Conservation (phyloP, 2,888 invertebrate species). For the Ernsta delagoae region DNA sequence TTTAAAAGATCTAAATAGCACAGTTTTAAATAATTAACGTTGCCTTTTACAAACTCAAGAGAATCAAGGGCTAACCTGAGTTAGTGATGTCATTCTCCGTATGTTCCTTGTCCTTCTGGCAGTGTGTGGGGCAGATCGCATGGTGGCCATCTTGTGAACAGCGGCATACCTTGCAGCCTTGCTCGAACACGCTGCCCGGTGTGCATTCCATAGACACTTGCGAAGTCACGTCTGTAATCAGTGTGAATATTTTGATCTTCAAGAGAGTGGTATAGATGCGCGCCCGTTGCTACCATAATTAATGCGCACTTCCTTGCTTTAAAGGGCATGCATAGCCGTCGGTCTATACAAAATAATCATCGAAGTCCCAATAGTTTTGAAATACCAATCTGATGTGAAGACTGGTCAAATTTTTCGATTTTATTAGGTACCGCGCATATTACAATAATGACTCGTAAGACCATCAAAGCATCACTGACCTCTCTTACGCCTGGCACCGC, state of each 20-base stretch:
- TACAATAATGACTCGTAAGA: too few relatives aligned
- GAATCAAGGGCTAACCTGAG: slow-evolving; percentile 16
- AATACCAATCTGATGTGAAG: too few relatives aligned
- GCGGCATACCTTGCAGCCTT: slow-evolving; percentile 77
- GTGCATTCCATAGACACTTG: slow-evolving; percentile 57
- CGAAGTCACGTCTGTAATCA: slow-evolving; percentile 55
- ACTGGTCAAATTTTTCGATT: too few relatives aligned
- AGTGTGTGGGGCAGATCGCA: slow-evolving; percentile 73
- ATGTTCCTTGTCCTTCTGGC: slow-evolving; percentile 50
- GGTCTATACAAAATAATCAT: too few relatives aligned
- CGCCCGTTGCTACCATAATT: too few relatives aligned
- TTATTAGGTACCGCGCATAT: too few relatives aligned
- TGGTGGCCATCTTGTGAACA: slow-evolving; percentile 74
- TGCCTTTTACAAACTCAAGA: not conserved
- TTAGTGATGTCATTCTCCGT: slow-evolving; percentile 29
- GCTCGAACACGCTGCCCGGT: slow-evolving; percentile 67
- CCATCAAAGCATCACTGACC: slow-evolving; percentile 48
- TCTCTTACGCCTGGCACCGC: slow-evolving; percentile 58
- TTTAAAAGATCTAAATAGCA: too few relatives aligned
- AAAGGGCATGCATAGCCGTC: too few relatives aligned
- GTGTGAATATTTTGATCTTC: not conserved
- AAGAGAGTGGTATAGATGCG: too few relatives aligned
- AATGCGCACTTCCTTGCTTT: too few relatives aligned
- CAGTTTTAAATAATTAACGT: not conserved
- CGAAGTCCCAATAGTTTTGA: too few relatives aligned